Base-by-base conservation (phyloP, 1,140 invertebrate genomes). In the Andrena cerasifolii region DNA sequence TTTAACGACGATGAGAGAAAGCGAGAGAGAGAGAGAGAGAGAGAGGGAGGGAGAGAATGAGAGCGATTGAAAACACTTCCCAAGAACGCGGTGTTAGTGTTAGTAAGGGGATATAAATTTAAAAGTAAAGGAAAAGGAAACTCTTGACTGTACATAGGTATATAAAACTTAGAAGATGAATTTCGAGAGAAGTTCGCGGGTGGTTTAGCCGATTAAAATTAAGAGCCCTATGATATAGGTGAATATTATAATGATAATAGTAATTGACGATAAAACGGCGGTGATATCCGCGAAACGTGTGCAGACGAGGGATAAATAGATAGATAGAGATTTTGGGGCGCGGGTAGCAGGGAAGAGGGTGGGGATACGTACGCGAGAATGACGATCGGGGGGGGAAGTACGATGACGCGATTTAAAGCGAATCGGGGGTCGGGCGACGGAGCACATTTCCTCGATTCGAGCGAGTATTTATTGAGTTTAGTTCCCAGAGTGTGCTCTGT, bases 381-480 rank as follows among this genome's bases (percentile, higher is more conserved):
- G 36, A 40, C 10, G 36, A 40, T 40, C 31, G 43, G 31, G 51
- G 58, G 18, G 53, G 71, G 72, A n/a, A n/a, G n/a, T n/a, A 54
- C 76, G 66, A 67, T 28, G 53, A 59, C 12, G 40, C n/a, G 58
- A n/a, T 54, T 31, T 40, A 33, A 72, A 58, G 56, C 33, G 79
- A 65, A 72, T 3, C 77, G 33, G 14, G 53, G 59, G 54, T 45
- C 4, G 28, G 78, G 85, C 87, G 89, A 88, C 80, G 86, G 78
- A 89, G 84, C 85, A 89, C 87, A 91, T 89, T 90, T 68, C 79
- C 82, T 84, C 72, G 70, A 89, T 79, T n/a, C 78, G 78, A 59
- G 74, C 14, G 79, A 89, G 79, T 90, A 89, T 90, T 89, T 89
- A 89, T 89, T 87, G 62, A 87, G 75, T 87, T 82, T 84, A 80